These are phyloP conservation scores for Pangasius larnaudii DNA, from an alignment of 2,797 vertebrate genomes.

Conservation along the genomic window DNA sequence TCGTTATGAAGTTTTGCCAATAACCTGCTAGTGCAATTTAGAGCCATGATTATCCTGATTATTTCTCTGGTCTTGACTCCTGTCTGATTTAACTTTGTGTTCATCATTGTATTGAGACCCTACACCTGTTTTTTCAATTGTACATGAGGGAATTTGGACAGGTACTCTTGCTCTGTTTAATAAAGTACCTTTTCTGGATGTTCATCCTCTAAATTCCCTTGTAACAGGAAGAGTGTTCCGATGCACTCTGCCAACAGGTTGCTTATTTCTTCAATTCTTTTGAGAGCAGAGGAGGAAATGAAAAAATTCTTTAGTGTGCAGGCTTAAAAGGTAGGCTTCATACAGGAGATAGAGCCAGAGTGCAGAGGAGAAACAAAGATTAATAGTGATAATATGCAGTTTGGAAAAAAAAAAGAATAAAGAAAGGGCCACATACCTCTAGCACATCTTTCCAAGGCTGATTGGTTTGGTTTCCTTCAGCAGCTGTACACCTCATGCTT, in stretches of 20 bases:
- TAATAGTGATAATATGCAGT: neutral
- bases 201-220: neutral
- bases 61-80: neutral
- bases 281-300: neutral
- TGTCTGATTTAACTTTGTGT: no score
- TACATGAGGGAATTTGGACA: neutral
- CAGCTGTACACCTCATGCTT: neutral
- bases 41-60: neutral
- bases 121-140: neutral
- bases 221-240: neutral
- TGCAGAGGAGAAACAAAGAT: neutral
- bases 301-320: neutral
- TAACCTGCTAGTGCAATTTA: neutral
- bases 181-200: neutral
- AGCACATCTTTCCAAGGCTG: neutral
- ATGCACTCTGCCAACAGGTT: neutral
- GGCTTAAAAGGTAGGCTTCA: neutral
- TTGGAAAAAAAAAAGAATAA: neutral
- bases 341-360: neutral
- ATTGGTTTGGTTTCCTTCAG: neutral
- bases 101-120: neutral
- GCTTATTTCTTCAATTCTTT: conserved; percentile 9
- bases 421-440: neutral
- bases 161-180: neutral
- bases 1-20: neutral